Conservation (phyloP, 2,888 invertebrate genomes). For the Aproaerema taeniolella region DNA sequence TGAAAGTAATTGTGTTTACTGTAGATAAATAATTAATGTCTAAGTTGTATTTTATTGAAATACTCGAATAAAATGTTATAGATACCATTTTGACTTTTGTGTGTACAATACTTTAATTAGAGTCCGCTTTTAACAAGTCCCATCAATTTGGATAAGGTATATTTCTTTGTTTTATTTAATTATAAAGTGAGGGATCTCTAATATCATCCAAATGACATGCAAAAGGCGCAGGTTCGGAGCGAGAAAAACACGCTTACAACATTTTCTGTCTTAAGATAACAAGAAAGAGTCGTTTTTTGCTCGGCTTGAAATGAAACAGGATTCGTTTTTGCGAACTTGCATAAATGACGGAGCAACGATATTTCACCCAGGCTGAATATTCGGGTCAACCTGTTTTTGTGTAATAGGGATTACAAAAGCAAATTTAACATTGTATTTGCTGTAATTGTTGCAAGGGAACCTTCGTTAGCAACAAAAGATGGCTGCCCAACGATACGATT, state of each 20-base stretch:
- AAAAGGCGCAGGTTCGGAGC: constrained; percentile 47
- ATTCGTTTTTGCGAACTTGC: constrained; percentile 72
- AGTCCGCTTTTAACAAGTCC: neutral
- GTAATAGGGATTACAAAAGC: constrained; percentile 70
- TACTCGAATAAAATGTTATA: neutral
- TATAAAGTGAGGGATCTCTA: constrained; percentile 46
- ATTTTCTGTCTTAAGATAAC: constrained; percentile 48
- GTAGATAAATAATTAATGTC: too few relatives aligned
- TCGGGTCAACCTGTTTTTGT: constrained; percentile 76
- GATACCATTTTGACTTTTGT: neutral
- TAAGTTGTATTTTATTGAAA: neutral
- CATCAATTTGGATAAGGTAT: constrained; percentile 17
- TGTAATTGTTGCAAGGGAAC: constrained; percentile 61
- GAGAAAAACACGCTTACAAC: constrained; percentile 34
- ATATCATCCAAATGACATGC: constrained; percentile 57
- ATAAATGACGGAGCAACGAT: constrained; percentile 68
- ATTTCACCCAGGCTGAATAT: constrained; percentile 67
- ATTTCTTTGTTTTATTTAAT: constrained; percentile 50
- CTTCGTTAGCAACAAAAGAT: constrained; percentile 64
- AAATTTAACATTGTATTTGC: constrained; percentile 70
- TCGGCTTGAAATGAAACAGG: constrained; percentile 44
- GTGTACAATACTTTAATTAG: neutral
- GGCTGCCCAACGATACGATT: constrained; percentile 58
- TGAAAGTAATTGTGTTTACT: neutral
- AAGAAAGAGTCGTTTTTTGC: constrained; percentile 52